phyloP scores from a whole-genome alignment of 2,797 vertebrate species.

The Limnodromus scolopaceus region DNA sequence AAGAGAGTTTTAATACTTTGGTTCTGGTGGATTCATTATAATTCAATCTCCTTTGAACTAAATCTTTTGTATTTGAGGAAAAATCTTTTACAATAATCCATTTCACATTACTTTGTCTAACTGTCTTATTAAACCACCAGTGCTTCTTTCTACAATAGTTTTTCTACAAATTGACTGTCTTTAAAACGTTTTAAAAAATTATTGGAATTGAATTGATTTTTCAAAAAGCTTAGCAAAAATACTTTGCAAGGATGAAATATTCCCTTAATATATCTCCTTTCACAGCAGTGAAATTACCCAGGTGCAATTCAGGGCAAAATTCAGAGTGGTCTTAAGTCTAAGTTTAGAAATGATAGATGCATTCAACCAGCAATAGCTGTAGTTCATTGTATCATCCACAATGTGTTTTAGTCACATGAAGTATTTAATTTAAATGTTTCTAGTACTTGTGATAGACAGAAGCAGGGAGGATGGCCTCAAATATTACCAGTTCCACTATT shows the following conservation, averaged over 20 bases:
- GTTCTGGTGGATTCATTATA: not conserved
- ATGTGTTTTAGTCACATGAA: slow-evolving; percentile 1
- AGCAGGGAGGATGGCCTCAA: not conserved
- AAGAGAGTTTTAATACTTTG: not conserved
- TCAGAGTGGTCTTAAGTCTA: not conserved
- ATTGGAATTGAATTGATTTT: not conserved
- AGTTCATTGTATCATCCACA: not conserved
- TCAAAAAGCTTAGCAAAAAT: not conserved
- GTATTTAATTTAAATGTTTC: not conserved
- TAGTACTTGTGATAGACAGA: not conserved
- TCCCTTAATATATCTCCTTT: not conserved
- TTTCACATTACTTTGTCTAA: not conserved
- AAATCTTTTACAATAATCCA: not conserved
- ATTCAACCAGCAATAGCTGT: not conserved
- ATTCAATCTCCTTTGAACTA: not conserved
- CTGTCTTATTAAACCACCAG: not conserved
- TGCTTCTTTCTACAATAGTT: not conserved
- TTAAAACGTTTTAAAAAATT: not conserved
- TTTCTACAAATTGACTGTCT: not conserved
- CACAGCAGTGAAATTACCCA: not conserved
- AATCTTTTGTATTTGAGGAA: not conserved
- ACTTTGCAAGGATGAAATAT: not conserved
- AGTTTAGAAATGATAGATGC: not conserved
- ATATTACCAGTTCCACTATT: slow-evolving; percentile 38
- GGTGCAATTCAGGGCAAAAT: not conserved